A percentile compares a stretch with the other conserved stretches of the same genome.
Evolutionary conservation across 1,140 invertebrate genomes (phyloP).

Genomic region (Leptopilina clavipes): DNA sequence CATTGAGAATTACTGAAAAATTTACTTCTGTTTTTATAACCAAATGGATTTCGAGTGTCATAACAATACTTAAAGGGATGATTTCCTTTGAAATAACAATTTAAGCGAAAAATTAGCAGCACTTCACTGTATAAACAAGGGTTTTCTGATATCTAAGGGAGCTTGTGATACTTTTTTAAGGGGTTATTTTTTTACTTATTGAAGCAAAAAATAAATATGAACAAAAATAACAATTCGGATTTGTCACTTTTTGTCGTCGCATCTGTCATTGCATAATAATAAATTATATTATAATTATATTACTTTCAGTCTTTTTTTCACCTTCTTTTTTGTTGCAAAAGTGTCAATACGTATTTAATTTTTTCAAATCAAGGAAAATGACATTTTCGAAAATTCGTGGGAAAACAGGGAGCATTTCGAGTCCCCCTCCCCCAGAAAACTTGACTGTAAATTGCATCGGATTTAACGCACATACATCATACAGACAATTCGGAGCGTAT

Average conservation of each 20-base stretch:
- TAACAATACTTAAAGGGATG: constrained; percentile 16
- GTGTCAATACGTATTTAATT: no score
- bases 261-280: no score
- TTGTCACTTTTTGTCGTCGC: no score
- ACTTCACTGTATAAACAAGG: constrained; percentile 56
- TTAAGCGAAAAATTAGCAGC: constrained; percentile 53
- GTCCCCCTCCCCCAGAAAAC: constrained; percentile 12
- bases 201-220: constrained; percentile 4
- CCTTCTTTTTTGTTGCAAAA: no score
- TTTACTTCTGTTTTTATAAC: background rate
- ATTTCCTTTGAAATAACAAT: constrained; percentile 46
- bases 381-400: background rate
- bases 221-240: constrained; percentile 6
- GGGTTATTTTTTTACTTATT: background rate
- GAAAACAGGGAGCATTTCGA: background rate
- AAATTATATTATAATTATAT: no score
- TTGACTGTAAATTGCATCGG: constrained; percentile 9
- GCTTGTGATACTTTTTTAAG: background rate
- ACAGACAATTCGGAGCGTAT: constrained; percentile 48
- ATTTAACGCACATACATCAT: background rate
- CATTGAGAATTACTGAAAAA: no score
- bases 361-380: no score
- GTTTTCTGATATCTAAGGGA: background rate
- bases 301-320: no score
- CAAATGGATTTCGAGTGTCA: constrained; percentile 2